A percentile compares a stretch with the other conserved stretches of the same genome.
phyloP scores from a whole-genome alignment of 92 coral and sea anemone genomes.

The Diadumene lineata region DNA sequence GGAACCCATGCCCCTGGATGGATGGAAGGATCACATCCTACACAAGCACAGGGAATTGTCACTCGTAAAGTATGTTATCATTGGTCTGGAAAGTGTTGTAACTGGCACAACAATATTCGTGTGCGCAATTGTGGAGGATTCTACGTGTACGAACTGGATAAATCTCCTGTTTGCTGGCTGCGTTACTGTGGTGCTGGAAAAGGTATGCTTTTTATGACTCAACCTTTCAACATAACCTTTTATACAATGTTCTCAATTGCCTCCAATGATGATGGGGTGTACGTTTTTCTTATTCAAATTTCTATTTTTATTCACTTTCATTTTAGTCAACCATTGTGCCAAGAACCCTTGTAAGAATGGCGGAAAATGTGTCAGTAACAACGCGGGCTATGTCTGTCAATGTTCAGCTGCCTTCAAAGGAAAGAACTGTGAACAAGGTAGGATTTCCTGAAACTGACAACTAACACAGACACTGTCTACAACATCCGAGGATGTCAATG shows the following conservation, averaged over 20 bases:
- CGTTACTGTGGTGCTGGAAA: slow-evolving; percentile 12
- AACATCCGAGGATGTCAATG: no score
- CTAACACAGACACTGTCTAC: no score
- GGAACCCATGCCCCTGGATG: slow-evolving; percentile 65
- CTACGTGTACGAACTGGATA: slow-evolving; percentile 18
- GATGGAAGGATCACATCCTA: slow-evolving; percentile 55
- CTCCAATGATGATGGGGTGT: no score
- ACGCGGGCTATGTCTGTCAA: slow-evolving; percentile 34
- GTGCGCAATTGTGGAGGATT: slow-evolving; percentile 45
- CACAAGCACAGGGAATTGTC: slow-evolving; percentile 28
- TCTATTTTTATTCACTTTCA: no score
- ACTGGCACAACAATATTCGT: slow-evolving; percentile 41
- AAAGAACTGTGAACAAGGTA: slow-evolving; percentile 36
- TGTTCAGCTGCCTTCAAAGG: slow-evolving; percentile 39
- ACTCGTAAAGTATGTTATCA: slow-evolving; percentile 38
- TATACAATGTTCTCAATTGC: no score
- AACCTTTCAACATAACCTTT: no score
- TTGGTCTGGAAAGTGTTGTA: slow-evolving; percentile 34
- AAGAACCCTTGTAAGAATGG: slow-evolving; percentile 29
- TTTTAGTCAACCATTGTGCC: slow-evolving; percentile 20
- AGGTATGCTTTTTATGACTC: background rate
- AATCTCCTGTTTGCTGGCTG: slow-evolving; percentile 1
- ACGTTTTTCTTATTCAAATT: no score
- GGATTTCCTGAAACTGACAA: no score
- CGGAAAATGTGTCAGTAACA: slow-evolving; percentile 24